These are phyloP conservation scores for Stictocephala bisonia DNA, from an alignment of 2,888 invertebrate species.

Conservation along the genomic window DNA sequence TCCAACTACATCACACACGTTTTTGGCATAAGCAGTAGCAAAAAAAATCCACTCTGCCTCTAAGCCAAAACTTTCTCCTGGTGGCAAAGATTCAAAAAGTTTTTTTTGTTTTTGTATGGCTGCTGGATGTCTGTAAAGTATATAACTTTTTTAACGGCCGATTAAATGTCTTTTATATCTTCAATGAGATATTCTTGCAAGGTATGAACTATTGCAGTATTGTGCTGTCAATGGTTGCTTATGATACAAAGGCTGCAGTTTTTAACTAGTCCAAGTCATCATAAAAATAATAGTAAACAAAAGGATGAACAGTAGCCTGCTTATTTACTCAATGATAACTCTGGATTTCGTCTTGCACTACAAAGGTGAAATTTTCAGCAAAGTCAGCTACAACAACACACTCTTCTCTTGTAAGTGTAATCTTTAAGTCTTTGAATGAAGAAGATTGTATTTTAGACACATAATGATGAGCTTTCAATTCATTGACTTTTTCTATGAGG, in stretches of 20 bases:
- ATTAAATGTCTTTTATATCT: slow-evolving; percentile 14
- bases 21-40: slow-evolving; percentile 27
- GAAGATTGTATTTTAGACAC: slow-evolving; percentile 36
- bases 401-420: slow-evolving; percentile 28
- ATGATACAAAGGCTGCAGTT: slow-evolving; percentile 16
- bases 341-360: slow-evolving; percentile 40
- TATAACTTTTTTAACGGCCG: slow-evolving; percentile 18
- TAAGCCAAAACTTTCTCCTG: slow-evolving; percentile 10
- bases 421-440: slow-evolving; percentile 23
- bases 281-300: slow-evolving; percentile 29
- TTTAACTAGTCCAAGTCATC: slow-evolving; percentile 12
- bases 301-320: slow-evolving; percentile 31
- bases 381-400: slow-evolving; percentile 34
- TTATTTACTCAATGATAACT: slow-evolving; percentile 31
- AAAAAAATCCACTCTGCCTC: slow-evolving; percentile 36
- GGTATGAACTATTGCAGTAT: slow-evolving; percentile 21
- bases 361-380: slow-evolving; percentile 22
- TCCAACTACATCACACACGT: slow-evolving; percentile 7
- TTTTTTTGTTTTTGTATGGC: slow-evolving; percentile 43
- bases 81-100: slow-evolving; percentile 29
- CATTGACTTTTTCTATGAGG: slow-evolving; percentile 21
- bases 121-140: slow-evolving; percentile 11
- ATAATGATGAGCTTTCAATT: slow-evolving; percentile 17
- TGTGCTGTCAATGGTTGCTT: slow-evolving; percentile 25
- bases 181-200: slow-evolving; percentile 29